Evolutionary conservation across 2,797 vertebrate genomes (phyloP).

Genomic region (Myotis findleyi): DNA sequence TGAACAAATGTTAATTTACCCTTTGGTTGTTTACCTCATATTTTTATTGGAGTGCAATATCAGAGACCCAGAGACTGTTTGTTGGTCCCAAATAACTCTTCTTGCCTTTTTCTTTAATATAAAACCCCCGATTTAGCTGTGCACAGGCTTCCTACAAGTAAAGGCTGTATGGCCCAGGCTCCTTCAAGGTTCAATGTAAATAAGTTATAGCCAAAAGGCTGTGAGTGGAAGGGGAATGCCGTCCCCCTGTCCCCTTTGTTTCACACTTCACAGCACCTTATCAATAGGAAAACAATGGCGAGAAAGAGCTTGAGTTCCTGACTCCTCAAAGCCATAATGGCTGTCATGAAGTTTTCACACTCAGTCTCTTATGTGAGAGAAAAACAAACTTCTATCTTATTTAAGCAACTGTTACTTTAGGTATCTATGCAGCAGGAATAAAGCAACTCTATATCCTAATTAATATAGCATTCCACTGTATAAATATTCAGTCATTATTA

Average conservation of each 20-base stretch:
- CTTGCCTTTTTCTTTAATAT: neutral
- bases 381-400: neutral
- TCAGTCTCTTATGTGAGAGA: neutral
- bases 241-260: neutral
- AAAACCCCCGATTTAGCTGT: neutral
- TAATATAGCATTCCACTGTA: neutral
- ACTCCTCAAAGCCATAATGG: neutral
- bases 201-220: neutral
- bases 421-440: neutral
- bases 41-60: neutral
- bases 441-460: neutral
- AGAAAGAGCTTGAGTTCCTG: neutral
- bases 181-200: neutral
- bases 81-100: neutral
- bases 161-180: neutral
- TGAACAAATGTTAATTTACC: neutral
- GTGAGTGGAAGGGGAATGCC: neutral
- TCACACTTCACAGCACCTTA: neutral
- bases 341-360: neutral
- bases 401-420: neutral
- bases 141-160: neutral
- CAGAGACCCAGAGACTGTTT: neutral
- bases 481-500: neutral
- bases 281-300: neutral
- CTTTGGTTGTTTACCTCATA: neutral